Base-by-base conservation (phyloP, 2,113 vertebrate species). In the Stigmatopora argus region DNA sequence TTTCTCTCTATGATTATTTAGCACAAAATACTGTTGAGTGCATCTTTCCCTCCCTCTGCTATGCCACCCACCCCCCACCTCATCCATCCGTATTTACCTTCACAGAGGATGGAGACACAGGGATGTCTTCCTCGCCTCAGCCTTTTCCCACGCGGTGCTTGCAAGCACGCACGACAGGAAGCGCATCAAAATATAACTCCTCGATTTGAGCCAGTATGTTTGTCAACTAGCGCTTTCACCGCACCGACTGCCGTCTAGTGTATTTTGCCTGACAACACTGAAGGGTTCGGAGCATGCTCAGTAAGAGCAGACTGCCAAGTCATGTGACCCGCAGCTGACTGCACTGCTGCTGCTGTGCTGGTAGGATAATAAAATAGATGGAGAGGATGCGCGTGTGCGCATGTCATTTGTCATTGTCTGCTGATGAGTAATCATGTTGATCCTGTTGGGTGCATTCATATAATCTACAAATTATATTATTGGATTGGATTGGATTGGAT, bases 261-360 rank as follows among this genome's bases (percentile, higher is more conserved):
- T 85, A 88, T 92, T 90, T 92, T 92, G 90, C 91, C 91, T 91
- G 89, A 92, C 91, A 91, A 92, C 92, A 93, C 86, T 80, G 75
- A 78, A 69, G 46, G 61, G 74, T 85, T 79, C 86, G 59, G 90
- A 85, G 91, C 93, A 94, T 88, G 92, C 93, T 89, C 92, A 83
- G 81, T 89, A 52, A 41, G 67, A 69, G 48, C 59, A 67, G 64
- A 12, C 75, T 67, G 72, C 62, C 44, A 1, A 38, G 78, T 86
- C 93, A 94, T 80, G 91, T 93, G 93, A 83, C 72, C 75, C 72
- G 79, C 89, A 92, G 89, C 89, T 92, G 91, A 92, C 86, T 90
- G 86, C 83, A 83, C 85, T 83, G 80, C 83, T 88, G 81, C 76
- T 82, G 69, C 78, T 73, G 73, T 78, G 70, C 62, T 55, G 64